phyloP scores from a whole-genome alignment of 2,888 invertebrate species.

The Acrobasis consociella region DNA sequence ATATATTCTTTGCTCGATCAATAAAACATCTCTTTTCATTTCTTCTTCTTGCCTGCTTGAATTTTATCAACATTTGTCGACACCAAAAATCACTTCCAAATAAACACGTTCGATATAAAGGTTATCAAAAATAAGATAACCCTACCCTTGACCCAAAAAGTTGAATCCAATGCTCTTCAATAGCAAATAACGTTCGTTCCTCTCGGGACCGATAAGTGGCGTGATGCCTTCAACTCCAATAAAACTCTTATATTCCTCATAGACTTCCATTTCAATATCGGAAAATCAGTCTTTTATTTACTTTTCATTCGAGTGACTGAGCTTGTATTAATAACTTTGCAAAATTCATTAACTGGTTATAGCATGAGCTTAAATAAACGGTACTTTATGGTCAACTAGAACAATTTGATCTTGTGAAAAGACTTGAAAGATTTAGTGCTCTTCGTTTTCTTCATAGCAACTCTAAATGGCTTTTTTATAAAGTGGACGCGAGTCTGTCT shows the following conservation, averaged over 20 bases:
- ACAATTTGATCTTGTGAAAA: no score
- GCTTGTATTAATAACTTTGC: not conserved
- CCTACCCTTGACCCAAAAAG: conserved; percentile 30
- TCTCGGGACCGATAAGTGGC: conserved; percentile 47
- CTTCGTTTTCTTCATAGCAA: no score
- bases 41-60: no score
- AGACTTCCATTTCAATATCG: conserved; percentile 52
- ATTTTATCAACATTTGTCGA: no score
- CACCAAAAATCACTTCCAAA: not conserved
- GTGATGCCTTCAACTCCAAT: conserved; percentile 53
- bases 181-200: conserved; percentile 31
- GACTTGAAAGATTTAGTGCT: no score
- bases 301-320: conserved; percentile 44
- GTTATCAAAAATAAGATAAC: conserved; percentile 17
- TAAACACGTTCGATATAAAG: conserved; percentile 3
- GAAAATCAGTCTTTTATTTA: conserved; percentile 57
- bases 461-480: no score
- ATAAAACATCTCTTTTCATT: no score
- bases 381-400: no score
- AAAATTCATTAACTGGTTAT: not conserved
- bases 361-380: no score
- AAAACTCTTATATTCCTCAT: conserved; percentile 52
- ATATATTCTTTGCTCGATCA: no score
- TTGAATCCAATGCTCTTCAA: conserved; percentile 29
- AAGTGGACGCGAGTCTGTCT: no score